These are phyloP conservation scores for Clarias platycephalus DNA, from an alignment of 2,797 vertebrate species.

Conservation along the genomic window DNA sequence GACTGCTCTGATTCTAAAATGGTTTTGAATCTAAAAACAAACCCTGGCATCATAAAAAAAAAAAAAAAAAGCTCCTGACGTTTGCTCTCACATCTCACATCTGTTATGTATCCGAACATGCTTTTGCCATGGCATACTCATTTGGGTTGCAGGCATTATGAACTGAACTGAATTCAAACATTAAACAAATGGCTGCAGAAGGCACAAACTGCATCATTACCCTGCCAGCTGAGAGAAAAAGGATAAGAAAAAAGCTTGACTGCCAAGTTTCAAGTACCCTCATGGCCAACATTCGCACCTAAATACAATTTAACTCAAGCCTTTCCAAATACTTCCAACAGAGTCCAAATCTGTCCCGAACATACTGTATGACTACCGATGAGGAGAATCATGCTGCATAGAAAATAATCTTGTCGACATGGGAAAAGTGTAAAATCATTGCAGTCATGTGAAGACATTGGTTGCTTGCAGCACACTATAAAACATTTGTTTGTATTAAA, in stretches of 20 bases:
- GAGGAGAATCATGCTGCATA: conserved; percentile 12
- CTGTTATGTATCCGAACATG: conserved; percentile 23
- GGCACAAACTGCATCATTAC: conserved; percentile 41
- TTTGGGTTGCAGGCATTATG: conserved; percentile 34
- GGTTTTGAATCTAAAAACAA: conserved; percentile 1
- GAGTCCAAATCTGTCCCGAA: conserved; percentile 31
- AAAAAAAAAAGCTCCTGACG: conserved; percentile 15
- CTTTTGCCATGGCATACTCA: conserved; percentile 4
- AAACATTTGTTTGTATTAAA: neutral
- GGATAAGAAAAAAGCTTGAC: conserved; percentile 23
- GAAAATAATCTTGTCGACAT: neutral
- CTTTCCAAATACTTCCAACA: conserved; percentile 34
- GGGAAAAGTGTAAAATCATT: neutral
- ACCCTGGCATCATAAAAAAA: neutral
- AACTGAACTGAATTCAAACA: conserved; percentile 42
- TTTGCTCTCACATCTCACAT: conserved; percentile 32
- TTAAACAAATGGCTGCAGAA: conserved; percentile 39
- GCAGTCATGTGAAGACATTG: neutral
- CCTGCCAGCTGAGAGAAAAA: conserved; percentile 42
- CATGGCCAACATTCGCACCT: conserved; percentile 33
- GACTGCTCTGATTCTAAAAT: neutral
- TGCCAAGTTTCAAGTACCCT: conserved; percentile 36
- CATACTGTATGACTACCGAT: conserved; percentile 17
- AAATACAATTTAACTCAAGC: conserved; percentile 32
- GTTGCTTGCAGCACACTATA: neutral